These are phyloP conservation scores for Cyprinella venusta DNA, from an alignment of 2,797 vertebrate species.

Conservation along the genomic window DNA sequence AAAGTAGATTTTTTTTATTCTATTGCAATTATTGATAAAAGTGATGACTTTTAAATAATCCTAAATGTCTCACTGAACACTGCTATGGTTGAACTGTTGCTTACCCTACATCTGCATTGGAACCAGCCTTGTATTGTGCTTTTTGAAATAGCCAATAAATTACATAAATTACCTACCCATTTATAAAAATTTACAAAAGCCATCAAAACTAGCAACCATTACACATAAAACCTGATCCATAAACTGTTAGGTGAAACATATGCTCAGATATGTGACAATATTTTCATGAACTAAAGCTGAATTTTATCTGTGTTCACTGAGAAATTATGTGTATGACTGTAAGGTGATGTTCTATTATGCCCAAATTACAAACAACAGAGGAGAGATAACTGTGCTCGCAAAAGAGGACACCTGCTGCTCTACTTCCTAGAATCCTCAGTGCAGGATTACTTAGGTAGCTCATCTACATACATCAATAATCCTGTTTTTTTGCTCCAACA, in stretches of 20 bases:
- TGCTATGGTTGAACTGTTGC: no score
- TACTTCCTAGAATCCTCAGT: conserved; percentile 60
- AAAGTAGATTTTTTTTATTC: no score
- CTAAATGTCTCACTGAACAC: no score
- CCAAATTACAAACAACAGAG: conserved; percentile 36
- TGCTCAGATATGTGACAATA: neutral
- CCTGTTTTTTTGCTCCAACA: conserved; percentile 13
- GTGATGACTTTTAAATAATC: no score
- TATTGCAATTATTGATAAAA: no score
- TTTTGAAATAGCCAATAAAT: no score
- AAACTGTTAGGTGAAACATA: neutral
- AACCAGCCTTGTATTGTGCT: neutral
- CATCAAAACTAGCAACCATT: neutral
- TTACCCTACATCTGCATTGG: no score
- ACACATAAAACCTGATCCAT: neutral
- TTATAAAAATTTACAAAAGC: neutral
- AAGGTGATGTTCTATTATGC: conserved; percentile 1
- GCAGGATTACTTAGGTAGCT: conserved; percentile 60
- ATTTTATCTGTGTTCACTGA: neutral
- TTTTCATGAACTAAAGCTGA: neutral
- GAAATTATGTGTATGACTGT: neutral
- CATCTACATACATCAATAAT: conserved; percentile 54
- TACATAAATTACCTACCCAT: neutral
- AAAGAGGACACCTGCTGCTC: conserved; percentile 46
- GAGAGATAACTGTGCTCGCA: neutral